Evolutionary conservation across 30 jellyfish, hydroid and myxozoan genomes (phyloP), one percentile per base, ranked within the genome.

Genomic region (Mastigias papua): DNA sequence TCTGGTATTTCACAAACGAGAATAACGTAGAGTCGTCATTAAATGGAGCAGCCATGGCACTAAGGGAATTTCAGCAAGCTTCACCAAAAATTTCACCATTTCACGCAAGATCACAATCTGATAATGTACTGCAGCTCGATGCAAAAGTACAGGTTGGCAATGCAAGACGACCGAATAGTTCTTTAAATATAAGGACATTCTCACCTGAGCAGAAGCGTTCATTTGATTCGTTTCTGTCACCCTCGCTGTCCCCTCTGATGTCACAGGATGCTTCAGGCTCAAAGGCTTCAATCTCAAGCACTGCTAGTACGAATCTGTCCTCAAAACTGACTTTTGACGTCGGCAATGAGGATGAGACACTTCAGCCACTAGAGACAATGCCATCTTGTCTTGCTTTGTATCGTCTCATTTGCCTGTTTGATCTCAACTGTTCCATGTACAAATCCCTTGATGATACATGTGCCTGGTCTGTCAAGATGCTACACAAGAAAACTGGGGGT

Each of bases 401-500:
- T 82, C 86, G 99, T 8, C 88, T 96, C 64, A 80, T 96, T 32
- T 90, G 99, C 72, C 85, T 96, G 67, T 96, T 96, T 69, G 99
- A 96, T 35, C 85, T 96, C 82, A 91, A 90, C 73, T 91, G 98
- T 34, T 89, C 98, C 78, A 88, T 90, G 97, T 96, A 96, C 86
- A 81, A 73, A 50, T 86, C 98, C 32, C 19, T 23, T 50, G 92
- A 90, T 76, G 99, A 96, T 21, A 68, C 91, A 27, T 30, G 95
- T 71, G 97, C 92, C 32, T 96, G 99, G 99, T 48, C 90, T 27
- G 94, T 91, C 46, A 86, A 86, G 51, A 90, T 96, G 99, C 65
- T 96, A 73, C 99, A 96, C 74, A 96, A 96, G 73, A 91, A 82
- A 60, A 90, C 99, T 35, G 98, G 99, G 0, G 98, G 97, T 8